Evolutionary conservation across 2,797 vertebrate species (phyloP).

Genomic region (Lepilemur ruficaudatus): DNA sequence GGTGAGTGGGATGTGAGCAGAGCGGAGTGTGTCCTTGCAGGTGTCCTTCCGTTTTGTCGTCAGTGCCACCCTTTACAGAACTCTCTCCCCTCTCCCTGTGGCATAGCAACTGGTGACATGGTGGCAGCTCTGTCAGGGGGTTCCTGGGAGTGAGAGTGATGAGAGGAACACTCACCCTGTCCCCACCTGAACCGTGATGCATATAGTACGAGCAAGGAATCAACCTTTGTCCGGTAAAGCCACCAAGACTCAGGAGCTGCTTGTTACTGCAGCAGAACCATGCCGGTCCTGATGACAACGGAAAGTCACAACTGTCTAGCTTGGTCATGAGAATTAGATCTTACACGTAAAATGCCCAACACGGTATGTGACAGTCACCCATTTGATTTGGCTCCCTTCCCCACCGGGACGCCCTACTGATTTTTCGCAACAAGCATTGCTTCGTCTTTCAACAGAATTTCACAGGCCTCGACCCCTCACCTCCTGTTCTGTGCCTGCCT

Average conservation of each 20-base stretch:
- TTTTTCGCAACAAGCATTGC: neutral
- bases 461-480: neutral
- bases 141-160: neutral
- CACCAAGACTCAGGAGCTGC: neutral
- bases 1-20: neutral
- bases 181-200: neutral
- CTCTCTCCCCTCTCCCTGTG: neutral
- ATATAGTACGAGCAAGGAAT: neutral
- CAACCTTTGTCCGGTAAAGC: neutral
- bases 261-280: neutral
- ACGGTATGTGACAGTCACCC: accelerated
- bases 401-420: neutral
- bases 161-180: neutral
- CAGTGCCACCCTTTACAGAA: neutral
- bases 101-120: neutral
- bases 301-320: neutral
- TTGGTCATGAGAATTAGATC: too few species aligned
- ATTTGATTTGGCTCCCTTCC: neutral
- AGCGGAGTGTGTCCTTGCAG: neutral
- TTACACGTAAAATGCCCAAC: accelerated
- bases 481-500: neutral
- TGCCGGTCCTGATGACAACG: neutral
- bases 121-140: neutral
- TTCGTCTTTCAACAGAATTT: neutral
- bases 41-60: neutral